Percentiles rank a stretch among this genome's conserved stretches.
Evolutionary conservation across 1,140 invertebrate genomes (phyloP).

Genomic region (Tetragonula clypearis): DNA sequence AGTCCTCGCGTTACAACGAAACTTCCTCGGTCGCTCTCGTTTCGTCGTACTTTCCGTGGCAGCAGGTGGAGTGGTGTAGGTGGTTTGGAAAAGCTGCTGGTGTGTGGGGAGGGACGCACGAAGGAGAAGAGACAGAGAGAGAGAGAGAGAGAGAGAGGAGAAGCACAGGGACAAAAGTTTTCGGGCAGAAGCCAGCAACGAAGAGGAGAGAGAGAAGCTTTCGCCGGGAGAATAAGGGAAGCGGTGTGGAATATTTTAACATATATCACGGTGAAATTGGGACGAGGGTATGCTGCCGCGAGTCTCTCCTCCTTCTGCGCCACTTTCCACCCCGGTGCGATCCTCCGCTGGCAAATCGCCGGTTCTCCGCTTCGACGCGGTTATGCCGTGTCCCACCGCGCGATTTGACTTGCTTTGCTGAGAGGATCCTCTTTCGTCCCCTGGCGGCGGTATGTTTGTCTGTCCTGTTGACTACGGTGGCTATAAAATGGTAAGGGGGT

Average conservation of each 20-base stretch:
- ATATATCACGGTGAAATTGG: constrained; percentile 69
- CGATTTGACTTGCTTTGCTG: constrained; percentile 31
- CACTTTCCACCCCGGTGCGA: constrained; percentile 40
- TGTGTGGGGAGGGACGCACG: constrained; percentile 1
- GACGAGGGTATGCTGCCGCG: constrained; percentile 58
- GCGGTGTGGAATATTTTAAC: constrained; percentile 72
- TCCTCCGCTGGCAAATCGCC: constrained; percentile 40
- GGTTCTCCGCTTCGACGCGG: constrained; percentile 4
- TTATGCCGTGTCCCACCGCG: constrained; percentile 2
- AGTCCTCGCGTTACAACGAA: constrained; percentile 71
- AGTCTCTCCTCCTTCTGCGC: constrained; percentile 15
- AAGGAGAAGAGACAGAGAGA: constrained; percentile 2
- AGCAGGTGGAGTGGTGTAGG: constrained; percentile 4
- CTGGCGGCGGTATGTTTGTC: constrained; percentile 69
- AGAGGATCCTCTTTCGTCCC: not conserved
- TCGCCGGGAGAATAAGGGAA: constrained; percentile 43
- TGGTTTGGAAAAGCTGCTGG: not conserved
- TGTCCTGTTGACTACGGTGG: constrained; percentile 68
- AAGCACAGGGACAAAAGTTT: constrained; percentile 60
- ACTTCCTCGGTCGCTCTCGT: constrained; percentile 45
- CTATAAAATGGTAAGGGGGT: constrained; percentile 72
- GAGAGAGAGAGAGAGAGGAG: constrained; percentile 14
- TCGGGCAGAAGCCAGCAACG: constrained; percentile 35
- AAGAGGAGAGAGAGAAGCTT: not conserved
- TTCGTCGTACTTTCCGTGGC: constrained; percentile 41